phyloP scores from a whole-genome alignment of 1,140 invertebrate genomes.

The Magallana gigas region DNA sequence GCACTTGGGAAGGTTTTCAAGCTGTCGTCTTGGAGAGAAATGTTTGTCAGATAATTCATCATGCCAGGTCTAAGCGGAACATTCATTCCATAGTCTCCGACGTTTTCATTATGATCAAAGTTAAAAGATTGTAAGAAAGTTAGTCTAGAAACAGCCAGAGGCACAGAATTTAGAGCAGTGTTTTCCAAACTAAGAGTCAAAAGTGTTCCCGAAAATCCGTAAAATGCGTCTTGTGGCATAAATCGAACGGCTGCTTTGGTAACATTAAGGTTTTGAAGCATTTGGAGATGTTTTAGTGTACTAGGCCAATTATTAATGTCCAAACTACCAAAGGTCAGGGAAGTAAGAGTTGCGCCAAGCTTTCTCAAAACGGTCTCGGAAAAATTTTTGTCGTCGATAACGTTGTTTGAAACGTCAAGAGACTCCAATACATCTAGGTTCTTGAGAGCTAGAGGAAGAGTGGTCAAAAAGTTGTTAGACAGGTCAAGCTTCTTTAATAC shows the following conservation, averaged over 20 bases:
- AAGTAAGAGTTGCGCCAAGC: conserved; percentile 35
- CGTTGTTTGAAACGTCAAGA: conserved; percentile 46
- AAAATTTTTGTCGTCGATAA: conserved; percentile 22
- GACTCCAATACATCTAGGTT: conserved; percentile 36
- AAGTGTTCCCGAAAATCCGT: conserved; percentile 53
- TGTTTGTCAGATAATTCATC: conserved; percentile 39
- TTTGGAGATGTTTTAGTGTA: conserved; percentile 45
- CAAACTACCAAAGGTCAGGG: conserved; percentile 41
- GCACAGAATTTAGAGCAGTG: conserved; percentile 43
- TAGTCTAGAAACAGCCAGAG: conserved; percentile 45
- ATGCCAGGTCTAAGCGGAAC: conserved; percentile 47
- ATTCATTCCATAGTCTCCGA: conserved; percentile 52
- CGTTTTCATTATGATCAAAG: conserved; percentile 50
- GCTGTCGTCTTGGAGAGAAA: conserved; percentile 50
- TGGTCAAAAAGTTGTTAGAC: conserved; percentile 9
- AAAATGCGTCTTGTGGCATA: conserved; percentile 46
- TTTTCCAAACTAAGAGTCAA: conserved; percentile 38
- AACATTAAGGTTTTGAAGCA: conserved; percentile 47
- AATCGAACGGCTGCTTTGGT: conserved; percentile 26
- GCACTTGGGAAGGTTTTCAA: conserved; percentile 49
- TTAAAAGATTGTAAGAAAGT: conserved; percentile 43
- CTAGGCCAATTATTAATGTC: conserved; percentile 47
- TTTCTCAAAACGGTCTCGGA: conserved; percentile 39
- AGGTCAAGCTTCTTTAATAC: conserved; percentile 35
- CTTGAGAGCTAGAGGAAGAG: conserved; percentile 13